A percentile compares a stretch with the other conserved stretches of the same genome.
These are phyloP conservation scores for Lasioglossum villosulum DNA, from an alignment of 2,888 invertebrate species.

Conservation along the genomic window DNA sequence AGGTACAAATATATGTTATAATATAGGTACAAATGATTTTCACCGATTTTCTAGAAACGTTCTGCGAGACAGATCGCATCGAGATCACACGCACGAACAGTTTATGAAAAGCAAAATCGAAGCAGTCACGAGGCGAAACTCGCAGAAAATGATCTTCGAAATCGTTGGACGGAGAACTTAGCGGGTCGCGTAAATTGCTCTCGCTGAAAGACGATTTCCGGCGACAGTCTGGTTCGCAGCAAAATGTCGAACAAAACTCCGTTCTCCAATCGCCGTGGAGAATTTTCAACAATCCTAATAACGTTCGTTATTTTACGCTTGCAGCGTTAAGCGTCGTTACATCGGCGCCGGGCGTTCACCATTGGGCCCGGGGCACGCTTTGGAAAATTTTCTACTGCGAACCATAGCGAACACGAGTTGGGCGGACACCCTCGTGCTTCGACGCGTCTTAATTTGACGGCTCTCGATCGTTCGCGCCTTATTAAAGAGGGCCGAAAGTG, in stretches of 20 bases:
- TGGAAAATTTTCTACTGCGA: background rate
- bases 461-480: conserved; percentile 38
- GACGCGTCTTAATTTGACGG: conserved; percentile 34
- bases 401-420: background rate
- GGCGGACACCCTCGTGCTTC: background rate
- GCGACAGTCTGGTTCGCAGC: background rate
- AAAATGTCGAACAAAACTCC: conserved; percentile 30
- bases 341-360: background rate
- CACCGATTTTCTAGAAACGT: too few species aligned
- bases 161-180: background rate
- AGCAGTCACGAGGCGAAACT: too few species aligned
- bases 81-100: too few species aligned
- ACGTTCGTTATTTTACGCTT: conserved; percentile 54
- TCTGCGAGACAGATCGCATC: too few species aligned
- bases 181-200: background rate
- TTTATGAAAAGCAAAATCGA: too few species aligned
- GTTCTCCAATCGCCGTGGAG: background rate
- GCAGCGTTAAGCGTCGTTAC: conserved; percentile 41
- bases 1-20: too few species aligned
- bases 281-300: conserved; percentile 46
- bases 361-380: background rate
- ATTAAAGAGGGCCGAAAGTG: conserved; percentile 16
- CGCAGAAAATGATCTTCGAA: background rate
- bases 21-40: too few species aligned
- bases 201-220: background rate